These are phyloP conservation scores for Dysdera silvatica DNA, from an alignment of 1,140 invertebrate species.

Conservation along the genomic window DNA sequence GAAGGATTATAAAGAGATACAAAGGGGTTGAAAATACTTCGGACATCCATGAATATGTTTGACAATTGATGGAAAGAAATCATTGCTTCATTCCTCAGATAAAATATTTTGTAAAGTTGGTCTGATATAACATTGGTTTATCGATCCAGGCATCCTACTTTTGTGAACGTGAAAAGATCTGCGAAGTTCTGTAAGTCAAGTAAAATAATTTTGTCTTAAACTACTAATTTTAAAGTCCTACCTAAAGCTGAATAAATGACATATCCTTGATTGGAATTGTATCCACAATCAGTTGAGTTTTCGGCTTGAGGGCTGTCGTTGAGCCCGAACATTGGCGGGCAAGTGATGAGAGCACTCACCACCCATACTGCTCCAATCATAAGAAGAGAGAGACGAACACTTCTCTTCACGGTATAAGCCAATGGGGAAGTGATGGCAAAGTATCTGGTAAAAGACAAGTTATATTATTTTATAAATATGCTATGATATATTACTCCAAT, in stretches of 20 bases:
- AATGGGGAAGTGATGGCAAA: slow-evolving; percentile 97
- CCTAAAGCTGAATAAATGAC: slow-evolving; percentile 88
- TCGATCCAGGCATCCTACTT: too few relatives aligned
- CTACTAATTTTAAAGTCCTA: too few relatives aligned
- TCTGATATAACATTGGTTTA: too few relatives aligned
- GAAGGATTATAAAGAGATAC: too few relatives aligned
- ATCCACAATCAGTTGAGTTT: slow-evolving; percentile 51
- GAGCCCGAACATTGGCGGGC: slow-evolving; percentile 93
- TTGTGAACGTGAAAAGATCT: neutral
- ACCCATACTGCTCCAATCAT: slow-evolving; percentile 95
- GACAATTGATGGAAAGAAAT: too few relatives aligned
- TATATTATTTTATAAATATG: too few relatives aligned
- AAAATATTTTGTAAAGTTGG: too few relatives aligned
- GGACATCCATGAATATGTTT: too few relatives aligned
- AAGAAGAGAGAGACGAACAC: slow-evolving; percentile 72
- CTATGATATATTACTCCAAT: too few relatives aligned
- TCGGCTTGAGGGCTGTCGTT: slow-evolving; percentile 73
- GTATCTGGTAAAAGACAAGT: slow-evolving; percentile 54
- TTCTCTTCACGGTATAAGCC: slow-evolving; percentile 90
- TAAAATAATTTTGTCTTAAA: too few relatives aligned
- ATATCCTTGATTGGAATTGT: slow-evolving; percentile 80
- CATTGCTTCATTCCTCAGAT: too few relatives aligned
- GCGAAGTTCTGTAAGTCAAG: slow-evolving; percentile 37
- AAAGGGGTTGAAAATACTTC: too few relatives aligned
- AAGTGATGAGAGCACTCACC: slow-evolving; percentile 85